Base-by-base conservation (phyloP, 2,797 vertebrate genomes). In the Sebastes minor region DNA sequence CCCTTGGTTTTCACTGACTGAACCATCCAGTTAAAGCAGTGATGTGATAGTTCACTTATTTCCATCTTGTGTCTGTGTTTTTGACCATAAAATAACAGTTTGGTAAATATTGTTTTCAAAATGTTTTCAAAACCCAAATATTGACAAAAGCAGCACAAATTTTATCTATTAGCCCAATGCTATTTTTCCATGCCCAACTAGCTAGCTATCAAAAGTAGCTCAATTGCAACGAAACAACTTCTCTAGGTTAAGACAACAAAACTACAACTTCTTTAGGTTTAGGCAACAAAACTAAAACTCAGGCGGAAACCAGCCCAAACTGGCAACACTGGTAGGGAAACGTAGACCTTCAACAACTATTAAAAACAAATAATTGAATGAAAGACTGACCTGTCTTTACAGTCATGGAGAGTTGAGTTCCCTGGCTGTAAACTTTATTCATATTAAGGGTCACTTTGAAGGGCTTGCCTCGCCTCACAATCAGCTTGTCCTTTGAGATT, bases 381-480 rank as follows among this genome's bases (percentile, higher is more conserved):
- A 16, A 28, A 30, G 25, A 22, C 68, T 8, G 14, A 97, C 97
- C 97, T 74, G 95, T 97, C 64, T 87, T 78, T 13, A 88, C 95
- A 0, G 76, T 81, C 61, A 98, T 83, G 22, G 57, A 23, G 2
- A 98, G 74, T 0, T 64, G 84, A 0, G 3, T 82, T 2, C 79
- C 32, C 0, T 53, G 11, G 28, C 91, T 74, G 62, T 88, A 91
- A 0, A 82, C 2, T 3, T 86, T 63, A 0, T 52, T 91, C 55
- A 96, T 88, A 12, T 87, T 75, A 4, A 98, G 18, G 0, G 78
- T 93, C 46, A 98, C 22, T 0, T 0, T 35, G 89, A 98, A 97
- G 61, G 30, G 0, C 55, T 96, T 95, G 35, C 97, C 97, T 38
- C 97, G 90, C 77, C 96, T 93, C 83, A 96, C 86, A 4, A 96